These are phyloP conservation scores for Archivesica marissinica DNA, from an alignment of 1,140 invertebrate species.

Conservation along the genomic window DNA sequence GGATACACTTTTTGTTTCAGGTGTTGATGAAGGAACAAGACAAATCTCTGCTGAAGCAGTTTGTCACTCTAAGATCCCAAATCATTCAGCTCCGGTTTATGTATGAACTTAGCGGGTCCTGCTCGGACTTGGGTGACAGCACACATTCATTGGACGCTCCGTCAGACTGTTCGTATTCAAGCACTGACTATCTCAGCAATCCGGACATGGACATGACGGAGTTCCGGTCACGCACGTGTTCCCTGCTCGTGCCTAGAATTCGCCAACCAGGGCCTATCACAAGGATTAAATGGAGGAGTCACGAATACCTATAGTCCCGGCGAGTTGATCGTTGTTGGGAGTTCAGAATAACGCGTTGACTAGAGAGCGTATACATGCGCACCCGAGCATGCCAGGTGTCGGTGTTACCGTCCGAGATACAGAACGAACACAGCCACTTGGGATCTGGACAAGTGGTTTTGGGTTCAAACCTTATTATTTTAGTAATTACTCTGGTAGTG, in stretches of 20 bases:
- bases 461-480: too few species aligned
- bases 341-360: not conserved
- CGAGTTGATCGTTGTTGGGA: not conserved
- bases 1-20: conserved; percentile 68
- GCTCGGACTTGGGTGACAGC: conserved; percentile 75
- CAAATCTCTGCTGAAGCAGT: conserved; percentile 74
- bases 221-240: conserved; percentile 70
- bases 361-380: not conserved
- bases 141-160: conserved; percentile 73
- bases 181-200: conserved; percentile 17
- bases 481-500: too few species aligned
- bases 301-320: conserved; percentile 69
- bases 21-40: conserved; percentile 78
- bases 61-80: conserved; percentile 73
- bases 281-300: conserved; percentile 72
- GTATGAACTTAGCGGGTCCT: conserved; percentile 69
- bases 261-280: conserved; percentile 53
- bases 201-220: conserved; percentile 57
- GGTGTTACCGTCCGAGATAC: too few species aligned
- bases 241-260: conserved; percentile 67
- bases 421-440: too few species aligned
- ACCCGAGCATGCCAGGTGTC: not conserved
- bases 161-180: not conserved
- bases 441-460: too few species aligned
- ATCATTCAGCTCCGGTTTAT: conserved; percentile 75